Evolutionary conservation across 2,888 invertebrate species (phyloP), one percentile per base, ranked within the genome.

Genomic region (Meloe dianella): DNA sequence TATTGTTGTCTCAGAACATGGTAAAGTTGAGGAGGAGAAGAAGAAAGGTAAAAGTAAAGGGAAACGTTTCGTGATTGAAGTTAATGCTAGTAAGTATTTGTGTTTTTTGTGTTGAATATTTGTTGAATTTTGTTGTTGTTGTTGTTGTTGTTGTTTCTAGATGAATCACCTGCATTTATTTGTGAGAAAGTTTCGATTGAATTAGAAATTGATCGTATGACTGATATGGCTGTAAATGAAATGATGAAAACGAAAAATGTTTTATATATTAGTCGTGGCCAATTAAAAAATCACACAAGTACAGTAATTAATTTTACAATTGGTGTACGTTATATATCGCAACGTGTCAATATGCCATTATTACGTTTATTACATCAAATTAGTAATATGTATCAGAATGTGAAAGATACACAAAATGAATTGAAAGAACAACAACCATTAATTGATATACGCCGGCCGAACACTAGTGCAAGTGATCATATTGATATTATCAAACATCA

Each of bases 351-450:
- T 83, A 97, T 98, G 97, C 97, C 97, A 0, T 85, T 98, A 41
- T 85, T 98, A 57, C 86, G 98, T 61, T 87, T 98, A 61, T 86
- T 97, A 66, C 97, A 98, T 85, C 98, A 98, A 86, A 97, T 98
- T 79, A 94, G 94, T 78, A 97, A 96, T 79, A 97, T 98, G 96
- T 96, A 97, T 84, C 96, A 96, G 84, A 97, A 97, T 82, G 96
- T 97, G 1, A 95, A 96, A 80, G 96, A 97, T 80, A 97, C 97
- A 0, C 95, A 96, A 80, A 91, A 92, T 75, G 97, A 97, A 79
- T 86, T 97, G 67, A 91, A 93, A 73, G 92, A 92, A 74, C 92
- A 93, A 73, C 89, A 87, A 61, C 85, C 87, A 0, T 32, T 32
- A 17, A 80, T 80, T 1, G 83, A 83, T 78, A 82, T 81, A 72